Evolutionary conservation across 2,797 vertebrate genomes (phyloP), one percentile per base, ranked within the genome.

Genomic region (Bryconaethiops microstoma): DNA sequence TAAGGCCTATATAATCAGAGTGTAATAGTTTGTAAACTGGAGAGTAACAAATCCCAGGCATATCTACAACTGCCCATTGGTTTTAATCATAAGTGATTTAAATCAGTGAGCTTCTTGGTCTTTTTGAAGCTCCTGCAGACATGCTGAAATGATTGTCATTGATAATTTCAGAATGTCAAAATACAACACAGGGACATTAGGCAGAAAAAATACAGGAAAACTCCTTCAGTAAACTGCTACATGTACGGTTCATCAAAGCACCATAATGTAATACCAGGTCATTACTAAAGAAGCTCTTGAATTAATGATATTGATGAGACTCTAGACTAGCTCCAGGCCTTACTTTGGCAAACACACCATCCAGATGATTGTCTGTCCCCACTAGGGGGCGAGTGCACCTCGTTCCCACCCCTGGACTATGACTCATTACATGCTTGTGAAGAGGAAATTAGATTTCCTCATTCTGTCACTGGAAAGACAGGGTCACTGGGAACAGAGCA

Each of bases 401-500:
- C 35, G 4, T 4, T 35, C 35, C 35, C 2, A 35, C 35, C 35
- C 35, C 81, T 82, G 68, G 71, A 25, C 59, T 77, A 82, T 87
- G 82, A 84, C 76, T 83, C 81, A 83, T 83, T 83, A 74, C 69
- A 80, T 29, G 29, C 77, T 59, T 74, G 73, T 29, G 50, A 76
- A 86, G 83, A 79, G 81, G 84, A 87, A 87, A 87, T 86, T 83
- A 86, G 82, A 85, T 86, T 87, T 87, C 84, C 83, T 81, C 62
- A 79, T 73, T 78, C 83, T 67, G 78, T 86, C 86, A 85, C 69
- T 65, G 77, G 84, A 68, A 64, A 76, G 84, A 85, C 77, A 84
- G 81, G 78, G 74, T 87, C 81, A 50, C 57, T 76, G 35, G 42
- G 70, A 72, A 76, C 55, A 65, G 82, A 81, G 82, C 64, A 45